Evolutionary conservation across 2,113 vertebrate genomes (phyloP), one percentile per base, ranked within the genome.

Genomic region (Motacilla alba): DNA sequence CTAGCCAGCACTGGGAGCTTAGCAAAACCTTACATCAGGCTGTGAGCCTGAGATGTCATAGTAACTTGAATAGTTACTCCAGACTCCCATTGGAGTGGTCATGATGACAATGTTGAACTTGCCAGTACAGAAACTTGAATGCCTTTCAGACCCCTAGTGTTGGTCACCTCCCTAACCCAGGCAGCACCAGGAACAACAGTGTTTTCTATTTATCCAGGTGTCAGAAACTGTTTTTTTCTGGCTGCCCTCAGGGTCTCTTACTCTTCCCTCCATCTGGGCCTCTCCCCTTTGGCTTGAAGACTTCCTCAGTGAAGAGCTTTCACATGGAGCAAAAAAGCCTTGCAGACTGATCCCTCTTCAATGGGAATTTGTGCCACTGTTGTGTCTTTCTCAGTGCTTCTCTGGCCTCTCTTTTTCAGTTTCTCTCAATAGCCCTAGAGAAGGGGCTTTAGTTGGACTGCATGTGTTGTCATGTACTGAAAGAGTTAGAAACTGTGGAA

Each of bases 301-400:
- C 68, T 93, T 96, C 93, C 90, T 83, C 85, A 96, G 89, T 77
- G 79, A 96, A 83, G 35, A 5, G 7, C 56, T 96, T 95, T 95
- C 94, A 90, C 67, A 67, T 63, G 43, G 52, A 75, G 46, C 20
- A 69, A 88, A 74, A 90, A 69, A 62, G 30, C 46, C 21, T 89
- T 9, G 26, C 37, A 64, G 69, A 66, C 33, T 11, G 3, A 82
- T 83, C 41, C 44, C 49, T 23, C 77, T 87, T 87, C 69, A 79
- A 5, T 1, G 13, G 49, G 58, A 93, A 82, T 89, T 93, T 64
- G 78, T 93, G 69, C 47, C 33, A 18, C 31, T 56, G 21, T 66
- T 3, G 0, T 55, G 27, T 64, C 27, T 92, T 82, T 86, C 63
- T 74, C 50, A 52, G 64, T 46, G 70, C 47, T 87, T 93, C 66